Percentiles rank a stretch among this genome's conserved stretches.
These are phyloP conservation scores for Phoenoteleia sp. DNA, from an alignment of 2,888 invertebrate genomes.

Conservation along the genomic window DNA sequence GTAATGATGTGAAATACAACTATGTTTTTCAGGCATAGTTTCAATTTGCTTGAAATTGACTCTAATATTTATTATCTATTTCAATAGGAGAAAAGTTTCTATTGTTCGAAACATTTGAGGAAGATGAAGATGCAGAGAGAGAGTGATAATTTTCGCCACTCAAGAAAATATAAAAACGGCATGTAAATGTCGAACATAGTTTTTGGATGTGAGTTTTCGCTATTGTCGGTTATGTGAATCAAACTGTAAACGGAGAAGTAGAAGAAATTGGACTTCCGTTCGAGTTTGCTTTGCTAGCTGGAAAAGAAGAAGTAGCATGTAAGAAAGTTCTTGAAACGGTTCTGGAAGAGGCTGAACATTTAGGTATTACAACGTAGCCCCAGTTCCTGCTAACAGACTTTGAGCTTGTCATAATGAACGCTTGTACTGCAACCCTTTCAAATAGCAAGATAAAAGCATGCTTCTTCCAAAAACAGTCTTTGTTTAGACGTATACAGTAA, in stretches of 20 bases:
- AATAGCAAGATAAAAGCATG: background rate
- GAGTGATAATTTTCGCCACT: conserved; percentile 29
- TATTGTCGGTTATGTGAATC: conserved; percentile 16
- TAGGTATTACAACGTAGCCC: conserved; percentile 1
- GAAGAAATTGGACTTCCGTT: conserved; percentile 32
- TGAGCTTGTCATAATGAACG: conserved; percentile 31
- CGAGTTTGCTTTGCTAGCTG: conserved; percentile 33
- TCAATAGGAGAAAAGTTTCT: conserved; percentile 8
- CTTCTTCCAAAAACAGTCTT: conserved; percentile 21
- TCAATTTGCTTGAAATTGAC: too few species aligned
- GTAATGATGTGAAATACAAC: too few species aligned
- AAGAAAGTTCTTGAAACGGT: conserved; percentile 12
- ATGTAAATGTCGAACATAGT: conserved; percentile 11
- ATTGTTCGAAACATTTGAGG: background rate
- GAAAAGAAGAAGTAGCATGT: conserved; percentile 7
- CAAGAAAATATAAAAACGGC: conserved; percentile 8
- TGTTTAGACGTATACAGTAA: conserved; percentile 4
- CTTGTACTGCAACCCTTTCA: background rate
- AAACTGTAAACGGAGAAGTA: background rate
- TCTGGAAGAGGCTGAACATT: background rate
- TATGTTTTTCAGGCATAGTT: too few species aligned
- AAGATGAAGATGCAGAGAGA: background rate
- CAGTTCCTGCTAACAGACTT: conserved; percentile 20
- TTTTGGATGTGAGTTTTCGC: conserved; percentile 19
- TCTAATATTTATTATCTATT: background rate